These are phyloP conservation scores for Peromyscus californicus DNA, from an alignment of 2,113 vertebrate genomes.

Conservation along the genomic window DNA sequence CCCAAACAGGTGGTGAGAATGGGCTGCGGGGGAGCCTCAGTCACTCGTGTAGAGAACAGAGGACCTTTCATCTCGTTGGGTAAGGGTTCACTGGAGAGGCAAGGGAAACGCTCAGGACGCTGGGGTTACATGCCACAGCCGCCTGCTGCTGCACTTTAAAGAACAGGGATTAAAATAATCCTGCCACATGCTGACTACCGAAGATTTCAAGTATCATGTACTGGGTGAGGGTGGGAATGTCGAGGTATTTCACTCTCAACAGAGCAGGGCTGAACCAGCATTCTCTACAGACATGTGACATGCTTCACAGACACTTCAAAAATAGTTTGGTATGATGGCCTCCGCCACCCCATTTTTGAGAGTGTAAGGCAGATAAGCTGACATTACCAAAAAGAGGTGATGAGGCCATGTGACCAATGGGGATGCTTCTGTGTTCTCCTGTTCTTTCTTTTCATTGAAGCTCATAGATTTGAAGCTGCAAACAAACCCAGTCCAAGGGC, in stretches of 20 bases:
- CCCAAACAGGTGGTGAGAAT: not conserved
- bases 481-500: not conserved
- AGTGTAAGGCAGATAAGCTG: not conserved
- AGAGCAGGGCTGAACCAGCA: not conserved
- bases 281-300: not conserved
- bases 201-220: constrained; percentile 4
- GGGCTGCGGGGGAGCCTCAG: not conserved
- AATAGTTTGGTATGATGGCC: not conserved
- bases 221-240: not conserved
- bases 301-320: not conserved
- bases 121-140: not conserved
- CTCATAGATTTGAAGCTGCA: too few species aligned
- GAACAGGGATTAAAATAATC: not conserved
- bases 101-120: fast-evolving
- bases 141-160: not conserved
- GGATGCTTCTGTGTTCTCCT: not conserved
- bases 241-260: not conserved
- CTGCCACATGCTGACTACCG: not conserved
- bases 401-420: not conserved
- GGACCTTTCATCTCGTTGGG: not conserved
- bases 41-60: too few species aligned
- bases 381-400: too few species aligned
- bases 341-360: not conserved
- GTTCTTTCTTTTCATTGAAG: not conserved
- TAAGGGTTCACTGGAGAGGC: not conserved